Base-by-base conservation (phyloP, 2,888 invertebrate species). In the Lepidocyrtoides sp. region DNA sequence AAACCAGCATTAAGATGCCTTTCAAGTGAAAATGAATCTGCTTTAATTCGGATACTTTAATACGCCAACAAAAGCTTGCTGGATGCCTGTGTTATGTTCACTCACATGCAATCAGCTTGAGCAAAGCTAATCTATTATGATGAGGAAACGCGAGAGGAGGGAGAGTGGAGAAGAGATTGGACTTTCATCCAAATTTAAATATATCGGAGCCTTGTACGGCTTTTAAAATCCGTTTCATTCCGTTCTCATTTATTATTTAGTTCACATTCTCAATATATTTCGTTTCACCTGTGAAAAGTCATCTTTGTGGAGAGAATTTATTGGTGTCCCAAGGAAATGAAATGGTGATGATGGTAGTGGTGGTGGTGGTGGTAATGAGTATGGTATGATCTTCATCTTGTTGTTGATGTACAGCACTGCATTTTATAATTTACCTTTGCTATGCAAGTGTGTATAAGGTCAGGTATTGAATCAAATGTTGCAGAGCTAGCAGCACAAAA, bases 321-420 rank as follows among this genome's bases (percentile, higher is more conserved):
- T 91, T 69, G 81, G 60, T 91, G 20, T 82, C 91, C 86, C 48
- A 75, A 91, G 91, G 87, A 87, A 81, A 81, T 82, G 32, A 23
- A 66, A 85, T 51, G 75, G 72, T 72, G 72, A 41, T 72, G 72
- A 36, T 90, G 84, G 26, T 84, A 57, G 36, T 69, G 86, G 82
- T 85, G 90, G 26, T 84, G 69, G 36, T 69, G 86, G 82, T 85
- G 90, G 82, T 82, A 87, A 87, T 91, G 91, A 91, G 91, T 75
- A n/a, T 54, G 72, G 91, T 75, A n/a, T 54, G 72, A 83, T 89
- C 83, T 60, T 87, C 87, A 86, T 84, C 57, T 36, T 83, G 32
- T 23, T 48, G 44, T 20, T 72, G 44, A 44, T 79, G 20, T 32
- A 14, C 41, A 48, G 75, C 48, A n/a, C 60, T 63, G 7, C 63